A percentile compares a stretch with the other conserved stretches of the same genome.
Evolutionary conservation across 2,113 vertebrate genomes (phyloP).

Genomic region (Orycteropus afer): DNA sequence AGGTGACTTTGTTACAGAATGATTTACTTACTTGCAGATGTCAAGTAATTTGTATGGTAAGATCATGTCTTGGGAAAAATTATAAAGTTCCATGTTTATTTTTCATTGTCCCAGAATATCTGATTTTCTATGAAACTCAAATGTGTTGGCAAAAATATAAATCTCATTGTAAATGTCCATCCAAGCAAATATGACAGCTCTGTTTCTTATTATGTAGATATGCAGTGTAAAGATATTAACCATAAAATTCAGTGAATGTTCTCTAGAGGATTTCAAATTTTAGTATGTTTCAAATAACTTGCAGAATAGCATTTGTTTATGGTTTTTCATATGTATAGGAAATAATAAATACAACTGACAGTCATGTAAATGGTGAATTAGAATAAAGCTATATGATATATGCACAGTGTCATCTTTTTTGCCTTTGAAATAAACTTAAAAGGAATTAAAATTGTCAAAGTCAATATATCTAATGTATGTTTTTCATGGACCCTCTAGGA

Average conservation of each 20-base stretch:
- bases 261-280: constrained; percentile 64
- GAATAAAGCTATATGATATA: constrained; percentile 67
- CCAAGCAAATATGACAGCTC: constrained; percentile 50
- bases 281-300: constrained; percentile 71
- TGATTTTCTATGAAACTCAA: constrained; percentile 61
- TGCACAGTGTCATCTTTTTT: constrained; percentile 53
- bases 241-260: constrained; percentile 71
- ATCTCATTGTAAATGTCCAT: constrained; percentile 63
- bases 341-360: constrained; percentile 75
- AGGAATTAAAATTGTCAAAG: constrained; percentile 60
- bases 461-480: constrained; percentile 39
- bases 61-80: constrained; percentile 54
- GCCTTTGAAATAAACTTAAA: constrained; percentile 69
- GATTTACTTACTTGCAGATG: constrained; percentile 49
- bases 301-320: constrained; percentile 71
- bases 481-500: background rate
- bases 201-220: constrained; percentile 66
- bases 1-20: constrained; percentile 15
- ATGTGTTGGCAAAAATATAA: constrained; percentile 68
- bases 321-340: constrained; percentile 65
- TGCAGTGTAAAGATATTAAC: constrained; percentile 70
- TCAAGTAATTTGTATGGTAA: constrained; percentile 19
- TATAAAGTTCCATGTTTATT: constrained; percentile 52
- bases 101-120: constrained; percentile 61
- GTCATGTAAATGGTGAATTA: constrained; percentile 66